Base-by-base conservation (phyloP, 2,888 invertebrate species). In the Hydrotaea diabolus region DNA sequence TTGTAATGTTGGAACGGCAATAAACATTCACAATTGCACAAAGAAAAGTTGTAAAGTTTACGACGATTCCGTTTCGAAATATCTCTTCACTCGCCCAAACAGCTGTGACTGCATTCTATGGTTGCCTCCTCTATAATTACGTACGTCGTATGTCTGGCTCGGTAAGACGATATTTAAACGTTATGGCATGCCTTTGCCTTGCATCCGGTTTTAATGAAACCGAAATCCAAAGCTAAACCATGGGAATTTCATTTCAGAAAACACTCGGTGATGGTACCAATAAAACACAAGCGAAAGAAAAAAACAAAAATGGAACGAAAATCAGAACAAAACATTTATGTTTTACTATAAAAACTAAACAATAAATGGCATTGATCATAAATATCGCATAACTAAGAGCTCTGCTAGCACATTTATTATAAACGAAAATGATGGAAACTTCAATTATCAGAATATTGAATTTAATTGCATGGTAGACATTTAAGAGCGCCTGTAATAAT, bases 41-140 rank as follows among this genome's bases (percentile, higher is more conserved):
- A 69, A 69, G 69, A 46, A 69, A 69, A 43, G 69, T 69, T 69
- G 69, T 69, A 69, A 69, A 69, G 46, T 69, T 69, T 69, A 69
- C 39, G 62, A 59, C 26, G 21, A 46, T 46, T 46, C 43, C 69
- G 15, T 43, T 69, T 23, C 69, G 19, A 69, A 43, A 39, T 39
- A 69, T 69, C 46, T 21, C 66, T 39, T 43, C 13, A 43, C 43
- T 19, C 11, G 69, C 23, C 23, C 43, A 57, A 73, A 73, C 73
- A 73, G 73, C 73, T 73, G 73, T 57, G 73, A 57, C 57, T 39
- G 73, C 73, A 73, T 5, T 73, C 13, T 73, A 19, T 11, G 17
- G 23, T 69, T 19, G 43, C 23, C 39, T 31, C 62, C 62, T 62
- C 62, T 62, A 62, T 62, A 69, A 69, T 69, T 69, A 69, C 69